Conservation (phyloP, 2,113 vertebrate genomes). For the Cyprinodon variegatus region DNA sequence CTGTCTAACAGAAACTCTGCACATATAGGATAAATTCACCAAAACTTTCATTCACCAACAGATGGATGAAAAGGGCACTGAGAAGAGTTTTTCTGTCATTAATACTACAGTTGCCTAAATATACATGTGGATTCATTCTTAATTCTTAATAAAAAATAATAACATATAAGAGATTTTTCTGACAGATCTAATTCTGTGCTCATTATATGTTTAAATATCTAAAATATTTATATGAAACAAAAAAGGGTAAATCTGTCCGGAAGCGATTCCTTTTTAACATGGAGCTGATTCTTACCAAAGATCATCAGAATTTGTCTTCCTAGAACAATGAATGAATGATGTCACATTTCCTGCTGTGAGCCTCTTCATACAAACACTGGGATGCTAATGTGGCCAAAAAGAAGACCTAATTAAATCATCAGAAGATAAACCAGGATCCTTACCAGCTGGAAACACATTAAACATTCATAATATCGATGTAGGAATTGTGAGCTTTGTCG, state of each 20-base stretch:
- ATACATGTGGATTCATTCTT: too few species aligned
- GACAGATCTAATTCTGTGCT: too few species aligned
- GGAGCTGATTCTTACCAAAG: too few species aligned
- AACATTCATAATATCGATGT: conserved; percentile 43
- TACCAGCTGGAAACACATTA: neutral
- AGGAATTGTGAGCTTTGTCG: conserved; percentile 16
- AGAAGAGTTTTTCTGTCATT: too few species aligned
- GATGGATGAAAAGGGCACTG: too few species aligned
- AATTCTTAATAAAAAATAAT: too few species aligned
- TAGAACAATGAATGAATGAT: neutral
- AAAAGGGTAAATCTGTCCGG: neutral
- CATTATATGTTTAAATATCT: neutral
- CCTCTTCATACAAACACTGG: neutral
- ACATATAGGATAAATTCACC: too few species aligned
- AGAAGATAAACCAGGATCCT: conserved; percentile 14
- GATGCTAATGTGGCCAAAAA: neutral
- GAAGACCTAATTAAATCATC: conserved; percentile 29
- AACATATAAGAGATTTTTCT: too few species aligned
- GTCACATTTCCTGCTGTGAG: conserved; percentile 14
- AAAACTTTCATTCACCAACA: too few species aligned
- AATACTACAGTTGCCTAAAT: too few species aligned
- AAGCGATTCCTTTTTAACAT: neutral
- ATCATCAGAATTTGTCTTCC: neutral
- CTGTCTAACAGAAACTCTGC: too few species aligned
- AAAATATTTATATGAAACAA: neutral